A percentile compares a stretch with the other conserved stretches of the same genome.
Evolutionary conservation across 2,113 vertebrate genomes (phyloP).

Genomic region (Indri indri): DNA sequence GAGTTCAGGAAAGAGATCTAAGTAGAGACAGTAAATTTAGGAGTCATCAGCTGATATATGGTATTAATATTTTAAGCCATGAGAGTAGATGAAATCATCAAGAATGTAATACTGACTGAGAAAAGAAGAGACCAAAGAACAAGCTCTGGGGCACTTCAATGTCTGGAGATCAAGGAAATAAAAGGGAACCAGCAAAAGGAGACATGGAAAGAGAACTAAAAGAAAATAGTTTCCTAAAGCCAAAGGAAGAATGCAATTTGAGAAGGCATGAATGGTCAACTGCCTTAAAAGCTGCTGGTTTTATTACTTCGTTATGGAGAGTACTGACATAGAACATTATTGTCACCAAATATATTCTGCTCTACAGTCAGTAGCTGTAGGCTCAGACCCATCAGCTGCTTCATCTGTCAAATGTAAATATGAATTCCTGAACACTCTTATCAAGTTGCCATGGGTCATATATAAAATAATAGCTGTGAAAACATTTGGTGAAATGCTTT

Average conservation of each 20-base stretch:
- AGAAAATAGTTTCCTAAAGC: background rate
- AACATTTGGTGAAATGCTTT: slow-evolving; percentile 23
- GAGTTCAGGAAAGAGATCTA: background rate
- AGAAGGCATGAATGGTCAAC: background rate
- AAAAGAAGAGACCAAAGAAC: background rate
- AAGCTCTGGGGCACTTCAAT: background rate
- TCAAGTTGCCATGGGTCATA: background rate
- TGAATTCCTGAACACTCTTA: background rate
- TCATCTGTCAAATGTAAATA: background rate
- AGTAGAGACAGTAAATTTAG: background rate
- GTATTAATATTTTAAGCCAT: background rate
- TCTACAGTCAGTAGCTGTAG: background rate
- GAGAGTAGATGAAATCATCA: background rate
- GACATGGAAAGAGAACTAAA: background rate
- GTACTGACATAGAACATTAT: background rate
- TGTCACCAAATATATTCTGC: background rate
- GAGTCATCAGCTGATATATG: background rate
- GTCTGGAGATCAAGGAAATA: background rate
- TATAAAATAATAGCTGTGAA: slow-evolving; percentile 27
- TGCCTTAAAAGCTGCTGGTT: slow-evolving; percentile 10
- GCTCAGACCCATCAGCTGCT: background rate
- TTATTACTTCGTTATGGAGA: background rate
- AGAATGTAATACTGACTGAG: background rate
- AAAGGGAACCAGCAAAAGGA: background rate
- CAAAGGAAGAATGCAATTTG: background rate